These are phyloP conservation scores for Heliconius hermathena DNA, from an alignment of 1,140 invertebrate species.

Conservation along the genomic window DNA sequence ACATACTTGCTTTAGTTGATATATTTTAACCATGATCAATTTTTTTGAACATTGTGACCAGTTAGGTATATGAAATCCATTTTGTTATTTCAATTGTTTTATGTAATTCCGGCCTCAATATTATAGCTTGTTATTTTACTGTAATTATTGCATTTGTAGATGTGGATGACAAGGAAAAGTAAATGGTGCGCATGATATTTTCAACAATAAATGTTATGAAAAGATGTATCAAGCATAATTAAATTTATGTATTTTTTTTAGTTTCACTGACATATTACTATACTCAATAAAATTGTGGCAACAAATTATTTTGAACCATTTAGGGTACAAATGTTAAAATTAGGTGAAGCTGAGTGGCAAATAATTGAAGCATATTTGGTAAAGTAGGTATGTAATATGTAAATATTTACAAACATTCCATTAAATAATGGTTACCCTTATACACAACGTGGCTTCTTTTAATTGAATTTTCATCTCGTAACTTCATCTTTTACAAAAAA, in stretches of 20 bases:
- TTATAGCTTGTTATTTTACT: slow-evolving; percentile 21
- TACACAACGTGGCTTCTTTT: not conserved
- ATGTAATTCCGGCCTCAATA: slow-evolving; percentile 41
- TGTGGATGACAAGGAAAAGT: slow-evolving; percentile 28
- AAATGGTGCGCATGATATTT: slow-evolving; percentile 42
- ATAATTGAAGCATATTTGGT: not conserved
- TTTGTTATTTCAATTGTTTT: not conserved
- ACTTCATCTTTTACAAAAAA: not conserved
- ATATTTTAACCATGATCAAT: not conserved
- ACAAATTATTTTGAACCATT: not conserved
- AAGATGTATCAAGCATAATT: not conserved
- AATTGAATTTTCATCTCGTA: not conserved
- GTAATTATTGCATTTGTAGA: slow-evolving; percentile 18
- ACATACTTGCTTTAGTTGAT: not conserved
- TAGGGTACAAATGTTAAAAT: not conserved
- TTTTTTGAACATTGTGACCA: too few species aligned
- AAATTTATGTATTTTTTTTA: not conserved
- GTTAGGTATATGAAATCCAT: not conserved
- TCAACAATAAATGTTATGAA: not conserved
- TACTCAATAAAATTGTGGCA: not conserved
- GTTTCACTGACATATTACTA: not conserved
- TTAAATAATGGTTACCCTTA: slow-evolving; percentile 4
- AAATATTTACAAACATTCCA: slow-evolving; percentile 11
- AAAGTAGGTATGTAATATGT: not conserved
- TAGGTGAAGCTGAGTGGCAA: not conserved